Evolutionary conservation across 2,113 vertebrate species (phyloP).

Genomic region (Dasyprocta punctata): DNA sequence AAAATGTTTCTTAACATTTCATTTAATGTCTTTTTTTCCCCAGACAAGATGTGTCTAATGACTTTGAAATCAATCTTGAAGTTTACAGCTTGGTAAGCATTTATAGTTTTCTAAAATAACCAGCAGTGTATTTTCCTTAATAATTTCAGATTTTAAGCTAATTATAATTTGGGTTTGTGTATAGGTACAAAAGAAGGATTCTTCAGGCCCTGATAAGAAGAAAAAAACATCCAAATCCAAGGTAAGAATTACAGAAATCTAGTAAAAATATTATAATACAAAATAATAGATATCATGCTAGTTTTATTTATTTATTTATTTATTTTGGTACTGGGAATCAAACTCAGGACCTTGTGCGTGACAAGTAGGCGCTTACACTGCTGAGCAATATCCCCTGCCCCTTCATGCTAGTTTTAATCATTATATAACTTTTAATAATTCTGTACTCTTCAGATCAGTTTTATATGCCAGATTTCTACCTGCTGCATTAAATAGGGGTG

Average conservation of each 20-base stretch:
- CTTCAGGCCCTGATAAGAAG: conserved; percentile 90
- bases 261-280: not conserved
- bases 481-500: not conserved
- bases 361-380: too few species aligned
- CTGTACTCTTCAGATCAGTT: not conserved
- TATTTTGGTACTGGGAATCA: too few species aligned
- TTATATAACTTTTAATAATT: not conserved
- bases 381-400: too few species aligned
- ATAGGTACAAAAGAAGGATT: conserved; percentile 93
- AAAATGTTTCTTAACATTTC: not conserved
- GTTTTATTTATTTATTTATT: too few species aligned
- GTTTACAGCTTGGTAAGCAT: conserved; percentile 95
- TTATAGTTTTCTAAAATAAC: conserved; percentile 42
- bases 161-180: conserved; percentile 48
- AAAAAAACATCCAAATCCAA: conserved; percentile 96
- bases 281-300: not conserved
- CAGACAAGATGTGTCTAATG: conserved; percentile 93
- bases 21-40: conserved; percentile 65
- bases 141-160: not conserved
- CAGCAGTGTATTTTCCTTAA: conserved; percentile 44
- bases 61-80: conserved; percentile 95
- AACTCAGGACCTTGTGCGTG: too few species aligned
- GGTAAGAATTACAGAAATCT: conserved; percentile 84
- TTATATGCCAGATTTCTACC: not conserved
- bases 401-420: not conserved